Conservation (phyloP, 2,888 invertebrate genomes). For the Chymomyza amoena region DNA sequence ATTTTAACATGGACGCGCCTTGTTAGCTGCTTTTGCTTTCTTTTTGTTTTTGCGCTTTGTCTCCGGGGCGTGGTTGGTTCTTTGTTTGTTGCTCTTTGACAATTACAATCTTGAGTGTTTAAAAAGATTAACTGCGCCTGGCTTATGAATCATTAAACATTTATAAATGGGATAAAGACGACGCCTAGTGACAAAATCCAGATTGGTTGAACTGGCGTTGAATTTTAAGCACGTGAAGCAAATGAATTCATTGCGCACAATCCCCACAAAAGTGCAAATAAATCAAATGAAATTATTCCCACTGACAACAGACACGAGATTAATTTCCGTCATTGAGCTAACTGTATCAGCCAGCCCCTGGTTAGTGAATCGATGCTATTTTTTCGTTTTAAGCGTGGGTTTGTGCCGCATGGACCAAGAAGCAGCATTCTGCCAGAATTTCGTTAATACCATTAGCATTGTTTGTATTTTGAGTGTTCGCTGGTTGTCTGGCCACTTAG, state of each 20-base stretch:
- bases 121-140: slow-evolving; percentile 16
- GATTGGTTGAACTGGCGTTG: background rate
- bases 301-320: background rate
- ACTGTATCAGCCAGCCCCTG: background rate
- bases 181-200: background rate
- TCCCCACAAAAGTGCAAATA: background rate
- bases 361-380: background rate
- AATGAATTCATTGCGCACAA: slow-evolving; percentile 3
- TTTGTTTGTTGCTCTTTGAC: slow-evolving; percentile 21
- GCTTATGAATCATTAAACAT: slow-evolving; percentile 42
- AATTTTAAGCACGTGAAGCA: background rate
- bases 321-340: background rate
- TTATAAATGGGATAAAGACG: background rate
- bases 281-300: background rate
- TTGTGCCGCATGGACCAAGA: background rate
- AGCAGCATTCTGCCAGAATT: background rate
- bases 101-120: slow-evolving; percentile 25
- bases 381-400: background rate
- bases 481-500: background rate
- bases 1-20: background rate
- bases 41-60: background rate
- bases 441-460: background rate
- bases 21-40: background rate
- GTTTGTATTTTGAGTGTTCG: background rate
- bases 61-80: slow-evolving; percentile 28